These are phyloP conservation scores for Mandrillus leucophaeus DNA, from an alignment of 2,113 vertebrate genomes.

Conservation along the genomic window DNA sequence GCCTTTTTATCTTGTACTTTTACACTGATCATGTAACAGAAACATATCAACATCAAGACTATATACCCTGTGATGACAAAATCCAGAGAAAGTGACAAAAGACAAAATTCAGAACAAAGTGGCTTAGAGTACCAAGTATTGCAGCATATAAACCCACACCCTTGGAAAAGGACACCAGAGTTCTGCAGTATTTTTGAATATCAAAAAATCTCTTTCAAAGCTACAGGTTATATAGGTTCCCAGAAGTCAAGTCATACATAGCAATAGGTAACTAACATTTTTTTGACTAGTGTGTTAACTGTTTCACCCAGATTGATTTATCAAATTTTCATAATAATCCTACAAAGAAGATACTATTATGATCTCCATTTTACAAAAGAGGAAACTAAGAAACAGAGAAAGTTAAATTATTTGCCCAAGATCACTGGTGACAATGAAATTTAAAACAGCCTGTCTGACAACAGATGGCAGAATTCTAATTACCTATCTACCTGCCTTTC, in stretches of 20 bases:
- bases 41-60: background rate
- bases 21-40: background rate
- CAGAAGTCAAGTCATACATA: background rate
- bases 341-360: background rate
- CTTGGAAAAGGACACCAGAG: background rate
- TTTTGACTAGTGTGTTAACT: background rate
- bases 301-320: background rate
- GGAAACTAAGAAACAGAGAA: background rate
- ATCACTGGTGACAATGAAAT: background rate
- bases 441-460: background rate
- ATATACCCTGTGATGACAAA: conserved; percentile 1
- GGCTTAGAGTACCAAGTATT: too few species aligned
- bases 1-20: background rate
- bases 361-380: conserved; percentile 5
- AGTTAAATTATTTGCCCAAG: background rate
- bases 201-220: background rate
- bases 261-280: background rate
- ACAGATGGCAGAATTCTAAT: background rate
- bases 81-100: background rate
- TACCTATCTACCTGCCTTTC: background rate
- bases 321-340: background rate
- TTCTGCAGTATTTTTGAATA: background rate
- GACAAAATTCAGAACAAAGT: background rate
- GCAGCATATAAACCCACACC: background rate
- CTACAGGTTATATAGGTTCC: background rate